These are phyloP conservation scores for Arrhamphus sclerolepis DNA, from an alignment of 2,797 vertebrate genomes.

Conservation along the genomic window DNA sequence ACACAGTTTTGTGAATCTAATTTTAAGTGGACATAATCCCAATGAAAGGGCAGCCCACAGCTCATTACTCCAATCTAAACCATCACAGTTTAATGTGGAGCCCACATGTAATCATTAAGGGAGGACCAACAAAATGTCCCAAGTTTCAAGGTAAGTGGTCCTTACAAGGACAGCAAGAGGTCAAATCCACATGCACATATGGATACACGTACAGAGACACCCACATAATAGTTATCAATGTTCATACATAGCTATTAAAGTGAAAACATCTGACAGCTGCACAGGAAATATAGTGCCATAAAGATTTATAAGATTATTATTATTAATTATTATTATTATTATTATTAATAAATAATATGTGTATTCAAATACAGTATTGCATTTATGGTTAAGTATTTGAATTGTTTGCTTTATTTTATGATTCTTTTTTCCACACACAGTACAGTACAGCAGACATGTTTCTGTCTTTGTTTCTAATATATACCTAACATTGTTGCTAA, in stretches of 20 bases:
- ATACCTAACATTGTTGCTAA: conserved; percentile 82
- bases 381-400: conserved; percentile 69
- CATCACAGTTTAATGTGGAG: neutral
- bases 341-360: conserved; percentile 69
- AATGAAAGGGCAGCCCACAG: neutral
- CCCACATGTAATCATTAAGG: neutral
- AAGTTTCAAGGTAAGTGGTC: conserved; percentile 3
- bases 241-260: conserved; percentile 49
- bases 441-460: conserved; percentile 77
- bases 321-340: conserved; percentile 34
- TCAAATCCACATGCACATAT: conserved; percentile 18
- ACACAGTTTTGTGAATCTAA: conserved; percentile 13
- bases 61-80: neutral
- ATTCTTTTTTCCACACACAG: conserved; percentile 70
- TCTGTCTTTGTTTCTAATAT: conserved; percentile 81
- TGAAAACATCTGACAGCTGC: conserved; percentile 62
- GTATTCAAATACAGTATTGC: conserved; percentile 73
- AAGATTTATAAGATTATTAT: conserved; percentile 61
- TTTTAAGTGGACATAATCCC: conserved; percentile 4
- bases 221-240: conserved; percentile 42
- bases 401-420: conserved; percentile 74
- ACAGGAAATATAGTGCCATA: conserved; percentile 77
- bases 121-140: neutral
- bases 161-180: conserved; percentile 17
- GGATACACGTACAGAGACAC: conserved; percentile 20